These are phyloP conservation scores for Platerodrilus igneus DNA, from an alignment of 2,888 invertebrate species.

Conservation along the genomic window DNA sequence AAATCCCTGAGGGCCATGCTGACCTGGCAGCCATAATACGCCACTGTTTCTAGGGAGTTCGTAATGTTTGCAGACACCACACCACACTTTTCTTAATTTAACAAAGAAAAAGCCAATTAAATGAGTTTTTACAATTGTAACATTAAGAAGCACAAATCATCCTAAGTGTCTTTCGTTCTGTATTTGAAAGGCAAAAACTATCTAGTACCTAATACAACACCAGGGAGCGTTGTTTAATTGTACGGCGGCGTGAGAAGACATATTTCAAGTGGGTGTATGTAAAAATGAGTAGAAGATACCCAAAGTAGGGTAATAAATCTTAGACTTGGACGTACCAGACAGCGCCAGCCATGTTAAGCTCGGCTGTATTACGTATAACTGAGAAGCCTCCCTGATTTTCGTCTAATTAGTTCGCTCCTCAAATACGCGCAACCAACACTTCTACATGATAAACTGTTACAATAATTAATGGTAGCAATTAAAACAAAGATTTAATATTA, in stretches of 20 bases:
- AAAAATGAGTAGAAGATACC: constrained; percentile 35
- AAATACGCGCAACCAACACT: constrained; percentile 36
- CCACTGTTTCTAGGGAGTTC: constrained; percentile 33
- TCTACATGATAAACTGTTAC: constrained; percentile 41
- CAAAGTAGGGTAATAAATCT: constrained; percentile 37
- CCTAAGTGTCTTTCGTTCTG: constrained; percentile 39
- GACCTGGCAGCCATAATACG: constrained; percentile 41
- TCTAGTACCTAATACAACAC: constrained; percentile 28
- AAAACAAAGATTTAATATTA: constrained; percentile 47
- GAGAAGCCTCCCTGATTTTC: constrained; percentile 36
- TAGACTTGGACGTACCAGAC: constrained; percentile 38
- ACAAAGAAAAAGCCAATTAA: too few species aligned
- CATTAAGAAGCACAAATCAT: constrained; percentile 39
- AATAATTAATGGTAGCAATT: constrained; percentile 46
- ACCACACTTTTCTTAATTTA: too few species aligned
- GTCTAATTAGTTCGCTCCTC: constrained; percentile 44
- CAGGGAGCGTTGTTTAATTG: too few species aligned
- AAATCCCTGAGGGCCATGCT: constrained; percentile 36
- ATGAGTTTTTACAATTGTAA: too few species aligned
- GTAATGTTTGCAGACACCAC: constrained; percentile 31
- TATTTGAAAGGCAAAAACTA: constrained; percentile 33
- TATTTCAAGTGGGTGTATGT: constrained; percentile 41
- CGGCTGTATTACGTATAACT: too few species aligned
- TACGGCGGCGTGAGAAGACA: constrained; percentile 38
- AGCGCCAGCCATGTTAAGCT: constrained; percentile 39